phyloP scores from a whole-genome alignment of 2,113 vertebrate genomes.

The Turdus rufiventris region DNA sequence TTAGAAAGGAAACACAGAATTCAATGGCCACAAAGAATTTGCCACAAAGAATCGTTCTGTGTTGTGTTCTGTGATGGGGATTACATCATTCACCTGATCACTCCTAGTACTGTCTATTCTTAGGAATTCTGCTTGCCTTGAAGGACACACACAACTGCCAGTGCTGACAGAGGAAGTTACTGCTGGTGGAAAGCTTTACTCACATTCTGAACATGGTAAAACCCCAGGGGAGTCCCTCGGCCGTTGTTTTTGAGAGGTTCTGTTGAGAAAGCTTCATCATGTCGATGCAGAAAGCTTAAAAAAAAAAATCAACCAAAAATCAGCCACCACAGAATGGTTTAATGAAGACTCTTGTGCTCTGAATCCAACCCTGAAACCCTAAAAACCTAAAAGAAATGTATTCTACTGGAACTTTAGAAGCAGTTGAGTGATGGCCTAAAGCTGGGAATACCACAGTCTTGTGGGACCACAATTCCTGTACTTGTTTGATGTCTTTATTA shows the following conservation, averaged over 20 bases:
- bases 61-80: not conserved
- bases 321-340: not conserved
- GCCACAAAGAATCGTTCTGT: not conserved
- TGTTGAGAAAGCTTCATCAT: conserved; percentile 97
- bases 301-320: not conserved
- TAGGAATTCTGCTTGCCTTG: not conserved
- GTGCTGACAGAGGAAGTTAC: not conserved
- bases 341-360: not conserved
- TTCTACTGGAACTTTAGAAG: not conserved
- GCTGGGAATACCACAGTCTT: not conserved
- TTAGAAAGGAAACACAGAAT: not conserved
- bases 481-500: not conserved
- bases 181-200: conserved; percentile 46
- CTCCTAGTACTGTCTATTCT: not conserved
- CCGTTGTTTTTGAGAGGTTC: conserved; percentile 96
- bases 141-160: not conserved
- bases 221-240: conserved; percentile 89
- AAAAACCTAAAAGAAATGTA: not conserved
- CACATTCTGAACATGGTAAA: conserved; percentile 98
- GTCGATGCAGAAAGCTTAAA: conserved; percentile 90
- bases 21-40: not conserved
- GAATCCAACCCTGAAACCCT: not conserved
- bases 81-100: not conserved
- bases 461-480: not conserved
- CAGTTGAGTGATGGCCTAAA: not conserved